Base-by-base conservation (phyloP, 2,113 vertebrate genomes). In the Bos indicus region DNA sequence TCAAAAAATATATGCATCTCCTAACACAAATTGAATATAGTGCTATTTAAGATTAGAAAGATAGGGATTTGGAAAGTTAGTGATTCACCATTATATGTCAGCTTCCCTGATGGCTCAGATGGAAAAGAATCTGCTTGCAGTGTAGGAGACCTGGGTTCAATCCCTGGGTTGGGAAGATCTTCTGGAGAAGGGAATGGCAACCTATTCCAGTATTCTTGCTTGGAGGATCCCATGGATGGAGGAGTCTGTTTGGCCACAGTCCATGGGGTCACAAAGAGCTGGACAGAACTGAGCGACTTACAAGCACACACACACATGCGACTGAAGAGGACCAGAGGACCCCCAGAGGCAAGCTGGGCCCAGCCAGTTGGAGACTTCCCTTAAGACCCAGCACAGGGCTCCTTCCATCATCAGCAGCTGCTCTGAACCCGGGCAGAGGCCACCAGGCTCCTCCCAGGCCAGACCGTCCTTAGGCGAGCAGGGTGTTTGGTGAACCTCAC, bases 21-120 rank as follows among this genome's bases (percentile, higher is more conserved):
- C 21, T 92, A 6, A n/a, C 46, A 80, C 19, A 91, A 74, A 95
- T 54, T 33, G 71, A 93, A 51, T 40, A 4, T 46, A 21, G 30
- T 54, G 13, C 10, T 83, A 5, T 86, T 95, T 90, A 78, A 82
- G 96, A 74, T 82, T 74, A 51, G 77, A 77, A 46, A 94, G n/a
- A 57, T 46, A 87, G 4, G 59, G 77, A 48, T 94, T 94, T 86
- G 28, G 19, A 94, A 86, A 77, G 36, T 36, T 83, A 52, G 80
- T 82, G 48, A 82, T 52, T 54, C 33, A 26, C 3, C 52, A 36
- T 7, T 56, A 36, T 83, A 26, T 36, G 10, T 71, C 67, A 71
- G n/a, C 67, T 71, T 36, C n/a, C 67, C 67, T 71, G n/a, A 71
- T 23, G 67, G 67, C 67, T 71, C 67, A 36, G n/a, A 36, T 71